Evolutionary conservation across 64 coral and sea anemone genomes (phyloP).

Genomic region (Orbicella faveolata): DNA sequence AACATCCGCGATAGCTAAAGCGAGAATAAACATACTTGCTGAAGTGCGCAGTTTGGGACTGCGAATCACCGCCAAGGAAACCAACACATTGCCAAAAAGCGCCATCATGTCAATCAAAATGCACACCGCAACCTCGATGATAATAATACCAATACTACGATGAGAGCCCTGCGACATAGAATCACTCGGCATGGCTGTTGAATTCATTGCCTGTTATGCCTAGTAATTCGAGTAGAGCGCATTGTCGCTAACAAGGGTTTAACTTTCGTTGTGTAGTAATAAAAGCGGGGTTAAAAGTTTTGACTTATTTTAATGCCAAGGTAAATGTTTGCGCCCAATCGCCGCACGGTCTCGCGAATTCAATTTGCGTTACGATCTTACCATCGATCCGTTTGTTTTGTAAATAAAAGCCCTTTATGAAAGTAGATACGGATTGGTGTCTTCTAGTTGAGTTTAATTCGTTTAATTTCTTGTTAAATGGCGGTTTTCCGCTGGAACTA

Average conservation of each 20-base stretch:
- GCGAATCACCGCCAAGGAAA: conserved; percentile 31
- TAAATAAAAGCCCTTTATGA: background rate
- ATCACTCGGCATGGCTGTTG: background rate
- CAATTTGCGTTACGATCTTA: background rate
- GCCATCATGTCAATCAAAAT: background rate
- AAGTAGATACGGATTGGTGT: background rate
- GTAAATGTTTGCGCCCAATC: conserved; percentile 5
- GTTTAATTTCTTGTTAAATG: background rate
- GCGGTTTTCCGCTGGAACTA: background rate
- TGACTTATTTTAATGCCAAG: background rate
- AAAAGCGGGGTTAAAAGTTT: background rate
- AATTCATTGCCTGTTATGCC: background rate
- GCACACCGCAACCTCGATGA: conserved; percentile 10
- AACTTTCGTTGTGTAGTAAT: background rate
- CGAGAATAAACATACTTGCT: conserved; percentile 9
- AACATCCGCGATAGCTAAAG: conserved; percentile 2
- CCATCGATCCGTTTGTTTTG: conserved; percentile 8
- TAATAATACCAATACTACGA: background rate
- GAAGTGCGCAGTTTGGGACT: conserved; percentile 31
- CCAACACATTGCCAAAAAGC: conserved; percentile 17
- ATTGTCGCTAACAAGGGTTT: background rate
- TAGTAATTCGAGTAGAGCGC: background rate
- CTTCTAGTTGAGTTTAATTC: background rate
- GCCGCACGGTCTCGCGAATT: background rate
- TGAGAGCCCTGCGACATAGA: background rate